phyloP scores from a whole-genome alignment of 1,140 invertebrate genomes.

The Rhopalosiphum maidis region DNA sequence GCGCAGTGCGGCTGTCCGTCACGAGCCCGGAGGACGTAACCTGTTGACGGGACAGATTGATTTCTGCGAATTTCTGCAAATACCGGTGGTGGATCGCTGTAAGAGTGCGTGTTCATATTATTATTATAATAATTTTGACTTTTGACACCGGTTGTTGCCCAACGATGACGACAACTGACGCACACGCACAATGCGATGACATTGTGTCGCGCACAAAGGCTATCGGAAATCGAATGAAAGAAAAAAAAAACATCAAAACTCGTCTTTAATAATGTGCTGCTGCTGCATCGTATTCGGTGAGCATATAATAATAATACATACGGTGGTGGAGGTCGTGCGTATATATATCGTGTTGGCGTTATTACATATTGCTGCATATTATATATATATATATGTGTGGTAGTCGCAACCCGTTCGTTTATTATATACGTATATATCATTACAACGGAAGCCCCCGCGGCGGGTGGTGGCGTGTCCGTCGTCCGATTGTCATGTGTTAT shows the following conservation, averaged over 20 bases:
- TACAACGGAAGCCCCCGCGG: background rate
- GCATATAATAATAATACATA: background rate
- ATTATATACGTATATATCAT: background rate
- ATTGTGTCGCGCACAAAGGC: background rate
- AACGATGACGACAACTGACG: background rate
- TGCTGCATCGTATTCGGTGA: background rate
- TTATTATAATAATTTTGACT: background rate
- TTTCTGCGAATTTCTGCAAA: background rate
- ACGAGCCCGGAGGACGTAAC: background rate
- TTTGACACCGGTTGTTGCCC: slow-evolving; percentile 49
- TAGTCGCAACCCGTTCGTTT: background rate
- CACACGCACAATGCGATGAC: background rate
- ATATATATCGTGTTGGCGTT: background rate
- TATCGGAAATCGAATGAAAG: slow-evolving; percentile 43
- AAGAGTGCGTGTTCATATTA: background rate
- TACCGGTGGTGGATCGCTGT: background rate
- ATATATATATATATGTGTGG: background rate
- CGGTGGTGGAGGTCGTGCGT: background rate
- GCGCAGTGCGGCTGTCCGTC: background rate
- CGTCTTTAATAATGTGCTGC: background rate
- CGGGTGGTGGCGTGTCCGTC: background rate
- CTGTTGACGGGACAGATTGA: background rate
- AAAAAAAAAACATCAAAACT: slow-evolving; percentile 33
- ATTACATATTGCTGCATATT: background rate
- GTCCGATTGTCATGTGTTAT: background rate